Base-by-base conservation (phyloP, 2,888 invertebrate genomes). In the Anoplius nigerrimus region DNA sequence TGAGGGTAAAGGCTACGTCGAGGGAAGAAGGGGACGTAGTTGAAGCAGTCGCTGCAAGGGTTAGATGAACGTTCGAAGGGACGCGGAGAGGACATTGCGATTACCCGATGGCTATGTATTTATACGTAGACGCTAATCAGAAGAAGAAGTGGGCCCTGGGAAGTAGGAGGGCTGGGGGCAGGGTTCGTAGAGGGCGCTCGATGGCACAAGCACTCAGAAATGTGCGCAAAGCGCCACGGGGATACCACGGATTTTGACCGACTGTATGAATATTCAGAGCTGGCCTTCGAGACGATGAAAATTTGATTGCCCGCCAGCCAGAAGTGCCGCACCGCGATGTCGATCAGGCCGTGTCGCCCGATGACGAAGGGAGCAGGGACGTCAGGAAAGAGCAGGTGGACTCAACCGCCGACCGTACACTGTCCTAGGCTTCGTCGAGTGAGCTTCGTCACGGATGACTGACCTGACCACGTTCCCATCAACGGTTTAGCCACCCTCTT, bases 231-330 rank as follows among this genome's bases (percentile, higher is more conserved):
- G 34, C 34, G 11, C 34, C 34, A 34, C 34, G 8, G 11, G 34
- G 34, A 13, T 34, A 34, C 34, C 34, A 11, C 11, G 8, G 34
- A 34, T 34, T 34, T n/a, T 72, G 72, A 60, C 51, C 61, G 48
- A 60, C 65, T 65, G 71, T 73, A 79, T 79, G 79, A 79, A 79
- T 79, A 79, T 79, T 79, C 79, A 79, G 69, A 53, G 70, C 71
- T 75, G 71, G 75, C 70, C 77, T 79, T 79, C 62, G 71, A 75
- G 73, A 70, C 75, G 73, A 77, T 79, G 79, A 79, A 79, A 79
- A 79, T 79, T 79, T 80, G 79, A 79, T 79, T 79, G 79, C 65
- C 69, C 78, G 62, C 62, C 72, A 72, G 79, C 74, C 66, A 69
- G 65, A 71, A 52, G 15, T 20, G 20, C 34, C 34, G 34, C 4